Evolutionary conservation across 23 tunicate species (phyloP).

Genomic region (Pegea sp.): DNA sequence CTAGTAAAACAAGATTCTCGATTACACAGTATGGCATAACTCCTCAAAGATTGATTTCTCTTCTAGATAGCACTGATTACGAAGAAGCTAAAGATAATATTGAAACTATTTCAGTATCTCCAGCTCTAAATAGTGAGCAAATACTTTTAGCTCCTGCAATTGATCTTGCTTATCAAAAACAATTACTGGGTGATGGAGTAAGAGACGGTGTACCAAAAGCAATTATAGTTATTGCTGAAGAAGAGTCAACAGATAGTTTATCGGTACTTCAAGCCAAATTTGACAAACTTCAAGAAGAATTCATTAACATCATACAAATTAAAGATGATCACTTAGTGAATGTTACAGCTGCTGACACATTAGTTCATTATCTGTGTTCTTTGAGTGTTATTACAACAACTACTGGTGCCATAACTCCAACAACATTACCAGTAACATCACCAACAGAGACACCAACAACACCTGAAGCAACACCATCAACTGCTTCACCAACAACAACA

Average conservation of each 20-base stretch:
- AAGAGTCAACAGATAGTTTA: not conserved
- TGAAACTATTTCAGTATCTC: not conserved
- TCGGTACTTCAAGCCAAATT: not conserved
- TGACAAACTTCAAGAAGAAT: not conserved
- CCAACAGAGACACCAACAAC: not conserved
- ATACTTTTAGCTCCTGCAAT: not conserved
- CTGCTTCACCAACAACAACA: not conserved
- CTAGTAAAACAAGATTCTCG: not conserved
- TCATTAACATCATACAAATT: not conserved
- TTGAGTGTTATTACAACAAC: not conserved
- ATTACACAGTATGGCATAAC: not conserved
- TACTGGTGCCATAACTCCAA: not conserved
- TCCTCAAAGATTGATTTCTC: not conserved
- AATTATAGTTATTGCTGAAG: not conserved
- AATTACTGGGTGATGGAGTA: not conserved
- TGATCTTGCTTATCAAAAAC: not conserved
- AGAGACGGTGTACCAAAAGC: not conserved
- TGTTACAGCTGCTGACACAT: not conserved
- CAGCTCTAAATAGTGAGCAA: not conserved
- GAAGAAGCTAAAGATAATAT: not conserved
- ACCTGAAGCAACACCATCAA: not conserved
- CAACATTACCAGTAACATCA: not conserved
- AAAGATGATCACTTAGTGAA: not conserved
- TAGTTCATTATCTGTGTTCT: not conserved
- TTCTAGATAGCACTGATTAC: not conserved